Evolutionary conservation across 2,113 vertebrate genomes (phyloP).

Genomic region (Ivindomyrus marchei): DNA sequence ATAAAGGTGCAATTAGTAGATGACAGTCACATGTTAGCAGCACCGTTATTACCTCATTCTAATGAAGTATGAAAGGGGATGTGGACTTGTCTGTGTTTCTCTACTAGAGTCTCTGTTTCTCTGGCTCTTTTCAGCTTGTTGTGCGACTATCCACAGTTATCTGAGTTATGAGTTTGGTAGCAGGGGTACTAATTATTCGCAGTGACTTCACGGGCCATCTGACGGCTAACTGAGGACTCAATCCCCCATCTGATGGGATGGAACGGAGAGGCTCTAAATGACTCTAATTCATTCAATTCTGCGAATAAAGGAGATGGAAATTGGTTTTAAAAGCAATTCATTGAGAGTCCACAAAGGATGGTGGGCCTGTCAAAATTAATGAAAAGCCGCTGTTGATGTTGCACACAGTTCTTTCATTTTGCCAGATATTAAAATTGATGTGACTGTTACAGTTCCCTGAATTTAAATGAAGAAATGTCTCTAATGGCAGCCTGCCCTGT

Average conservation of each 20-base stretch:
- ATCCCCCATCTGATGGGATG: neutral
- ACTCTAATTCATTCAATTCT: slow-evolving; percentile 2
- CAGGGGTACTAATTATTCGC: neutral
- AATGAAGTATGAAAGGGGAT: neutral
- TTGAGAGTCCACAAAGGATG: neutral
- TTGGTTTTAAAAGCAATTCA: neutral
- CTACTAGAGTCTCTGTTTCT: neutral
- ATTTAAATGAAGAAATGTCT: slow-evolving; percentile 4
- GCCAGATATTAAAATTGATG: slow-evolving; percentile 9
- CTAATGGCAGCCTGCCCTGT: neutral
- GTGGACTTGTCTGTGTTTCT: neutral
- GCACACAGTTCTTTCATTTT: neutral
- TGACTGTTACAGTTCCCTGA: neutral
- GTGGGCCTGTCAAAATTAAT: neutral
- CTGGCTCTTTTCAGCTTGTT: neutral
- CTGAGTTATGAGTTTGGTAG: neutral
- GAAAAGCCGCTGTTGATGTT: neutral
- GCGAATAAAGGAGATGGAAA: neutral
- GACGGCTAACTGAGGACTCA: neutral
- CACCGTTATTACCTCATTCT: neutral
- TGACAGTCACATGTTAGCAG: neutral
- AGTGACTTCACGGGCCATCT: neutral
- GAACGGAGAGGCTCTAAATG: neutral
- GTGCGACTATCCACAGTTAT: neutral
- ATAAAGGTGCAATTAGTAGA: neutral